A percentile compares a stretch with the other conserved stretches of the same genome.
Conservation (phyloP, 2,113 vertebrate species). For the Corydoras sp. region DNA sequence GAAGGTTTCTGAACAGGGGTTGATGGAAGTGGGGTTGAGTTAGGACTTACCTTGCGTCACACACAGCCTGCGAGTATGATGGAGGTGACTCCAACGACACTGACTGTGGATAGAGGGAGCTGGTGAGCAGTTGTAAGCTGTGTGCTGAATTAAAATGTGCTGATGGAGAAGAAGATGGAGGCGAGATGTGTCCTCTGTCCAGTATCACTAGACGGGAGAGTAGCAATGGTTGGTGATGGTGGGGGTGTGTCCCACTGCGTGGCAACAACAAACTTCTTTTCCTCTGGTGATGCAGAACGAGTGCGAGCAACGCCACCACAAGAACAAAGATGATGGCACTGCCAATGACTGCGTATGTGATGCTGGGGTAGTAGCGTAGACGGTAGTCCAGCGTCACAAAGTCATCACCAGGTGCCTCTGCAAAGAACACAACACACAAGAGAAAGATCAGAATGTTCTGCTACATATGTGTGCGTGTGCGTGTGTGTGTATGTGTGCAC, state of each 20-base stretch:
- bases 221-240: conserved; percentile 84
- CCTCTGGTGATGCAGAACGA: conserved; percentile 91
- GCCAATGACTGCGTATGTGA: conserved; percentile 91
- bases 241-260: conserved; percentile 68
- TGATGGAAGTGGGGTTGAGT: no score
- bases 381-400: conserved; percentile 87
- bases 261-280: conserved; percentile 88
- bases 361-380: conserved; percentile 89
- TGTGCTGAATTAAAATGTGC: conserved; percentile 79
- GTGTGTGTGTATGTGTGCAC: no score
- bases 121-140: conserved; percentile 81
- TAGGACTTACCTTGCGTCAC: conserved; percentile 77
- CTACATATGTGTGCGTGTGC: no score
- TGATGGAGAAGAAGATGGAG: conserved; percentile 67
- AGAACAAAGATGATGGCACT: conserved; percentile 91
- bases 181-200: conserved; percentile 76
- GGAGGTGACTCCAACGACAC: conserved; percentile 80
- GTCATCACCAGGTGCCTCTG: conserved; percentile 84
- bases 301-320: conserved; percentile 85
- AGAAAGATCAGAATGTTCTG: neutral
- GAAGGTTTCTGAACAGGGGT: no score
- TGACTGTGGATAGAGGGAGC: conserved; percentile 67
- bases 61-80: conserved; percentile 88
- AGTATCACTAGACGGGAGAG: conserved; percentile 91
- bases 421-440: neutral